A percentile compares a stretch with the other conserved stretches of the same genome.
These are phyloP conservation scores for Brachyhypopomus gauderio DNA, from an alignment of 2,113 vertebrate genomes.

Conservation along the genomic window DNA sequence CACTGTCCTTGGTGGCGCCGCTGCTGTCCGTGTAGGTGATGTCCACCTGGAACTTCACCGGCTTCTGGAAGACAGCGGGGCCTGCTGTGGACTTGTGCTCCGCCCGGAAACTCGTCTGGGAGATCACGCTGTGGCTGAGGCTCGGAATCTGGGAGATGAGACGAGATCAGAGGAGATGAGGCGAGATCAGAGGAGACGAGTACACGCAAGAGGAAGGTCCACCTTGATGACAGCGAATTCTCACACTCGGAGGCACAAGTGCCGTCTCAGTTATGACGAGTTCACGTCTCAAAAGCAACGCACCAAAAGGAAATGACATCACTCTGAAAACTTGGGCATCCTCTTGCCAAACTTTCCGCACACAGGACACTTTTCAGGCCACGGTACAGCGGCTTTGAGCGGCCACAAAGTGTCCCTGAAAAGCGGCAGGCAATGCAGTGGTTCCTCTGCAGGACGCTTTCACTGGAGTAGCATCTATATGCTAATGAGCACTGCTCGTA, in stretches of 20 bases:
- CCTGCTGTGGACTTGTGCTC: constrained; percentile 97
- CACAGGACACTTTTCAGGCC: background rate
- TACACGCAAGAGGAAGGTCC: background rate
- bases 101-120: constrained; percentile 97
- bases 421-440: constrained; percentile 24
- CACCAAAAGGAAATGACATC: background rate
- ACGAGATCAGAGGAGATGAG: background rate
- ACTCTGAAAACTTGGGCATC: background rate
- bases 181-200: background rate
- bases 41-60: constrained; percentile 98
- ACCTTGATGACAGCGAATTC: too few species aligned
- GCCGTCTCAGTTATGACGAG: background rate
- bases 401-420: constrained; percentile 20
- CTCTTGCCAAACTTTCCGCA: constrained; percentile 3
- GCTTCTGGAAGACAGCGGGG: constrained; percentile 98
- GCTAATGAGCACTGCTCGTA: constrained; percentile 68
- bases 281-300: background rate
- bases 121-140: constrained; percentile 98
- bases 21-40: constrained; percentile 98
- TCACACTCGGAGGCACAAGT: too few species aligned
- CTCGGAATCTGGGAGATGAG: constrained; percentile 85
- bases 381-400: background rate
- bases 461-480: constrained; percentile 72
- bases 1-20: constrained; percentile 90
- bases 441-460: constrained; percentile 41